A percentile compares a stretch with the other conserved stretches of the same genome.
These are phyloP conservation scores for Tachysurus fulvidraco DNA, from an alignment of 2,113 vertebrate genomes.

Conservation along the genomic window DNA sequence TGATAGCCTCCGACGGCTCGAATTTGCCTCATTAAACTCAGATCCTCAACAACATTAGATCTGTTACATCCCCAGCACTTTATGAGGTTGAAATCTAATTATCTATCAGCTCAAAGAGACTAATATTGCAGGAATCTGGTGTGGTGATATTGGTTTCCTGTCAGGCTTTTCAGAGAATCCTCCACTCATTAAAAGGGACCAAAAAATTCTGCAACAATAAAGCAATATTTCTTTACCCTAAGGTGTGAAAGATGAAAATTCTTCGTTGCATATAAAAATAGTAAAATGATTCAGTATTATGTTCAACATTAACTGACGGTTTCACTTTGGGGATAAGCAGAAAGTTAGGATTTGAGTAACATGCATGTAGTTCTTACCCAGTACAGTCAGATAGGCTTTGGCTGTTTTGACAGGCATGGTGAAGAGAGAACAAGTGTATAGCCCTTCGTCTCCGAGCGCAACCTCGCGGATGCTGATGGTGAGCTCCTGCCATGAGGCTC, in stretches of 20 bases:
- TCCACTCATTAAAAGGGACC: slow-evolving; percentile 26
- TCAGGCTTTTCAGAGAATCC: slow-evolving; percentile 24
- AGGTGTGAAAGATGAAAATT: slow-evolving; percentile 6
- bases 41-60: slow-evolving; percentile 43
- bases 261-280: slow-evolving; percentile 3
- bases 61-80: slow-evolving; percentile 33
- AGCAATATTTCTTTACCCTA: slow-evolving; percentile 14
- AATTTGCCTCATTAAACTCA: slow-evolving; percentile 50
- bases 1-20: slow-evolving; percentile 29
- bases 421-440: slow-evolving; percentile 97
- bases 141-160: slow-evolving; percentile 41
- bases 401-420: slow-evolving; percentile 98
- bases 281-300: neutral
- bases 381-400: slow-evolving; percentile 94
- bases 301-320: neutral
- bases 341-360: neutral
- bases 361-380: slow-evolving; percentile 78
- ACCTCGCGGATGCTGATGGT: slow-evolving; percentile 95
- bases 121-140: slow-evolving; percentile 37
- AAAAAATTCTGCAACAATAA: slow-evolving; percentile 31
- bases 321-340: neutral
- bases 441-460: slow-evolving; percentile 89
- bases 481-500: slow-evolving; percentile 89
- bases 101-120: slow-evolving; percentile 44
- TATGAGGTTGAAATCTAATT: slow-evolving; percentile 54